Percentiles rank a stretch among this genome's conserved stretches.
phyloP scores from a whole-genome alignment of 2,113 vertebrate genomes.

The Tupaia tana region DNA sequence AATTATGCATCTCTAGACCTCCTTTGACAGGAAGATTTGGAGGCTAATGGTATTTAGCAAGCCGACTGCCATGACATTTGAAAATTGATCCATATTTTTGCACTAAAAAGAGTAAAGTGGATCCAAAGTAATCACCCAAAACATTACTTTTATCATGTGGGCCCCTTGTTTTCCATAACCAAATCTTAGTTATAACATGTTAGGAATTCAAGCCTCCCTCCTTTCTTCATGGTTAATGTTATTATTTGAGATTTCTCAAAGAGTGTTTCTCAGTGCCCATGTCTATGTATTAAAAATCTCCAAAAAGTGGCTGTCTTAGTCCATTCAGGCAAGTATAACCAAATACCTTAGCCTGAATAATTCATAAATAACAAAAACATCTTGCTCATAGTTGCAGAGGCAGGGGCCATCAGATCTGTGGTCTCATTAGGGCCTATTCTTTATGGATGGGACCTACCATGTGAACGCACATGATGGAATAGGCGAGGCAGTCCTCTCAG shows the following conservation, averaged over 20 bases:
- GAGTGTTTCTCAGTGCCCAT: background rate
- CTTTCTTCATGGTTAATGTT: background rate
- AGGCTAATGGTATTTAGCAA: slow-evolving; percentile 15
- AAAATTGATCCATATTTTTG: slow-evolving; percentile 14
- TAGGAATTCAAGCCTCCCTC: background rate
- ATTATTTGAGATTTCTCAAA: background rate
- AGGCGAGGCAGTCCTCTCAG: background rate
- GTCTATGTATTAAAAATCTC: background rate
- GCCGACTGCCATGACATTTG: slow-evolving; percentile 5
- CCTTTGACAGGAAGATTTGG: slow-evolving; percentile 17
- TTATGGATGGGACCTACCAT: background rate
- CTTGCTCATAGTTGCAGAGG: background rate
- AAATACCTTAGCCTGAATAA: background rate
- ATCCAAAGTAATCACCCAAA: slow-evolving; percentile 41
- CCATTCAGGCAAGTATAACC: background rate
- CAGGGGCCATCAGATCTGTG: background rate
- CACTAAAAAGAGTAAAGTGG: slow-evolving; percentile 37
- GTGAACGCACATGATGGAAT: background rate
- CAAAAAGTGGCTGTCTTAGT: background rate
- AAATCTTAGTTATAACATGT: slow-evolving; percentile 10
- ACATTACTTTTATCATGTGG: slow-evolving; percentile 6
- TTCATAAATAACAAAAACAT: background rate
- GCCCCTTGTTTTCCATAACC: background rate
- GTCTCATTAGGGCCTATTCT: background rate
- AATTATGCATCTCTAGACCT: slow-evolving; percentile 40